Percentiles rank a stretch among this genome's conserved stretches.
phyloP scores from a whole-genome alignment of 2,113 vertebrate species.

The Pimephales promelas region DNA sequence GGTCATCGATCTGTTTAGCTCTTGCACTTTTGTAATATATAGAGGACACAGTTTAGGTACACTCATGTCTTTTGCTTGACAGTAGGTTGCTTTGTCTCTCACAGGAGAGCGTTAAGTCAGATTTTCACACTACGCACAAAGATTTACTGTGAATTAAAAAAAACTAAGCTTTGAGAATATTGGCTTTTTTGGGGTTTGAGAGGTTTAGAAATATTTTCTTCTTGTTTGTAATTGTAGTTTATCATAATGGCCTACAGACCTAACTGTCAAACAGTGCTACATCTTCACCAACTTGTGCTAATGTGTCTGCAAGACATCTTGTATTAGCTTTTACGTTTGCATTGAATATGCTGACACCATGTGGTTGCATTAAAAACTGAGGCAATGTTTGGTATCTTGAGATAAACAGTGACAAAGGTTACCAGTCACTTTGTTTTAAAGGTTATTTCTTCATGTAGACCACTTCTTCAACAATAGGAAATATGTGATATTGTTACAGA shows the following conservation, averaged over 20 bases:
- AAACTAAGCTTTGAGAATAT: slow-evolving; percentile 45
- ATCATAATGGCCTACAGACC: neutral
- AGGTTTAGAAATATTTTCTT: neutral
- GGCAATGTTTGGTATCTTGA: neutral
- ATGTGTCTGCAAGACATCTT: neutral
- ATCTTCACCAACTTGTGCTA: neutral
- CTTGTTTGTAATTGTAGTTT: slow-evolving; percentile 3
- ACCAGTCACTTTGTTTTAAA: neutral
- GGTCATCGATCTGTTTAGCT: slow-evolving; percentile 30
- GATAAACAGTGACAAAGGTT: neutral
- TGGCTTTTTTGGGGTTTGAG: slow-evolving; percentile 41
- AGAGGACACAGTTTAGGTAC: neutral
- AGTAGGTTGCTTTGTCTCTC: neutral
- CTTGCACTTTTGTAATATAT: slow-evolving; percentile 11
- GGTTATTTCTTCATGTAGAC: neutral
- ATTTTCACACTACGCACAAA: slow-evolving; percentile 14
- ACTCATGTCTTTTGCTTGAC: neutral
- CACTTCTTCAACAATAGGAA: neutral
- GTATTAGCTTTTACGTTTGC: neutral
- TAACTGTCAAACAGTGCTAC: neutral
- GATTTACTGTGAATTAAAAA: slow-evolving; percentile 49
- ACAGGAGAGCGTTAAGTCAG: neutral
- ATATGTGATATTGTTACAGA: slow-evolving; percentile 23
- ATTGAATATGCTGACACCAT: neutral
- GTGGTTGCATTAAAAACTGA: neutral